These are phyloP conservation scores for Palythoa grandis DNA, from an alignment of 92 coral and sea anemone species.

Conservation along the genomic window DNA sequence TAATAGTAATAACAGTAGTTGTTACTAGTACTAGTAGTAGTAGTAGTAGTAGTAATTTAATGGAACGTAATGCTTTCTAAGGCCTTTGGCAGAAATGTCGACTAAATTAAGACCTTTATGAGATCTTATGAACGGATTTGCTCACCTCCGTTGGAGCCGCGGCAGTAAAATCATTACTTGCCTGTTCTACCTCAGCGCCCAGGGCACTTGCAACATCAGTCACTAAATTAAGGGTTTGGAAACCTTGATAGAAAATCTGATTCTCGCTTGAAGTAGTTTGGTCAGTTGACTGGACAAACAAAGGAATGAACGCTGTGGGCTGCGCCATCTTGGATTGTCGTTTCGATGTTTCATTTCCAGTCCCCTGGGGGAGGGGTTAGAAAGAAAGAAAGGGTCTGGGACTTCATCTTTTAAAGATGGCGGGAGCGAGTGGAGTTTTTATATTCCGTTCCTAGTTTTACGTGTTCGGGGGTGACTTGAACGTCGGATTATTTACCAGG, in stretches of 20 bases:
- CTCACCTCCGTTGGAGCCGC: background rate
- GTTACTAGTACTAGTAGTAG: too few relatives aligned
- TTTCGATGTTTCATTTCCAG: background rate
- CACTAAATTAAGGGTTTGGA: constrained; percentile 5
- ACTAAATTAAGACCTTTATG: background rate
- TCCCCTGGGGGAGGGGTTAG: background rate
- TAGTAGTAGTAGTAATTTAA: too few relatives aligned
- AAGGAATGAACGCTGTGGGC: background rate
- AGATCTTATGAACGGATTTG: background rate
- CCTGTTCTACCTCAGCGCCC: background rate
- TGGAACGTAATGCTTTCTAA: background rate
- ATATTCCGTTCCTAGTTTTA: background rate
- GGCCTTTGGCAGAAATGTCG: background rate
- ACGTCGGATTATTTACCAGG: background rate
- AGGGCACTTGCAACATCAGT: constrained; percentile 27
- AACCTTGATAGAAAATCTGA: constrained; percentile 20
- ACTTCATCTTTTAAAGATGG: background rate
- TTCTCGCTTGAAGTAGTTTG: background rate
- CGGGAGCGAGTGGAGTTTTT: background rate
- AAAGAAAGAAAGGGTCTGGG: background rate
- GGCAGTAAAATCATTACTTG: background rate
- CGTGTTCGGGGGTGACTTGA: background rate
- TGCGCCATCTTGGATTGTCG: background rate
- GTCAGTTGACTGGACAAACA: background rate
- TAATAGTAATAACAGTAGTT: too few relatives aligned